Evolutionary conservation across 2,888 invertebrate species (phyloP).

Genomic region (Quadroppia sp.): DNA sequence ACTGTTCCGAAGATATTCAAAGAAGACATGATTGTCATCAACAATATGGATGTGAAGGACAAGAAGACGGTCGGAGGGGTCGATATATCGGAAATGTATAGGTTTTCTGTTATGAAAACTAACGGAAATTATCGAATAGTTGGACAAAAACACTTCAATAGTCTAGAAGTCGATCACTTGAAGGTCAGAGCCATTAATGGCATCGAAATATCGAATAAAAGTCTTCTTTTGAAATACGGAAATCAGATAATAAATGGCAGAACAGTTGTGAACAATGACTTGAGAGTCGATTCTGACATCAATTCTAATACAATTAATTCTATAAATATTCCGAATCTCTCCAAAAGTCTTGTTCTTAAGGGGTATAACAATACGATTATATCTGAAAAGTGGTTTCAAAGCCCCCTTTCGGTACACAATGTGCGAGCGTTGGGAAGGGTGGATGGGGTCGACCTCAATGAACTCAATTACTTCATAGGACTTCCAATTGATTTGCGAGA

Average conservation of each 20-base stretch:
- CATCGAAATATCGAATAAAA: slow-evolving; percentile 20
- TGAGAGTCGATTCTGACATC: neutral
- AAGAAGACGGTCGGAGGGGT: slow-evolving; percentile 42
- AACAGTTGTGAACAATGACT: neutral
- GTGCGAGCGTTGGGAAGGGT: slow-evolving; percentile 39
- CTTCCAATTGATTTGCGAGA: neutral
- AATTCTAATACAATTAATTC: neutral
- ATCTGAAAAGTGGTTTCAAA: slow-evolving; percentile 37
- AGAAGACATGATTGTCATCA: slow-evolving; percentile 43
- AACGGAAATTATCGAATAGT: slow-evolving; percentile 16
- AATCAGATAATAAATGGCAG: neutral
- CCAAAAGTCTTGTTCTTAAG: slow-evolving; percentile 36
- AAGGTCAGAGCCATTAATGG: slow-evolving; percentile 41
- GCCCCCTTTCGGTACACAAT: slow-evolving; percentile 32
- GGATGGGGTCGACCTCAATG: slow-evolving; percentile 41
- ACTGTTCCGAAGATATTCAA: slow-evolving; percentile 39
- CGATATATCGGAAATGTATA: slow-evolving; percentile 42
- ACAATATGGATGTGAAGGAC: slow-evolving; percentile 40
- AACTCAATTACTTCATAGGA: slow-evolving; percentile 31
- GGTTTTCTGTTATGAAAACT: slow-evolving; percentile 37
- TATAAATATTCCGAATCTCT: slow-evolving; percentile 25
- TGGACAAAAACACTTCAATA: slow-evolving; percentile 42
- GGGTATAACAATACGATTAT: slow-evolving; percentile 38
- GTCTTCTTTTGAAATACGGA: neutral
- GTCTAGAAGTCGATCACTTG: slow-evolving; percentile 39